A percentile compares a stretch with the other conserved stretches of the same genome.
Evolutionary conservation across 2,888 invertebrate genomes (phyloP).

Genomic region (Netelia fuscicornis): DNA sequence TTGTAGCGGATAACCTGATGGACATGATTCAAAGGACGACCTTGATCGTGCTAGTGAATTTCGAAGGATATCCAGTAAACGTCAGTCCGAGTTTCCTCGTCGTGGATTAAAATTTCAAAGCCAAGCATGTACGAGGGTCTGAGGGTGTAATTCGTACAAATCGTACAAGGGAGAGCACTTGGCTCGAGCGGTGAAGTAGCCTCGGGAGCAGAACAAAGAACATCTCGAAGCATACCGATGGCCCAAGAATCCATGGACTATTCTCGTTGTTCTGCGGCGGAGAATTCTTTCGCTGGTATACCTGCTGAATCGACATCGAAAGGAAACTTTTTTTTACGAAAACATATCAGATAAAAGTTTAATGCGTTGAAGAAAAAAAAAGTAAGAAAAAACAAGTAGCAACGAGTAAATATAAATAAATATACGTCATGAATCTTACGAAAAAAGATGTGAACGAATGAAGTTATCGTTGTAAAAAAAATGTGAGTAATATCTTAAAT

Average conservation of each 20-base stretch:
- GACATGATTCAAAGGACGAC: neutral
- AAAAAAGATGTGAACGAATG: neutral
- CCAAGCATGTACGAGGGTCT: neutral
- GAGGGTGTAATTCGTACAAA: neutral
- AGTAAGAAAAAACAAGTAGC: too few species aligned
- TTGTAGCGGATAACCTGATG: neutral
- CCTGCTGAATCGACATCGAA: neutral
- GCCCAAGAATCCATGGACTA: neutral
- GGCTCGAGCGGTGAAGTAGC: too few species aligned
- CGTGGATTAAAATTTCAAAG: slow-evolving; percentile 39
- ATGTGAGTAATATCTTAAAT: neutral
- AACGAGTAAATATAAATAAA: neutral
- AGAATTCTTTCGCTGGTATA: neutral
- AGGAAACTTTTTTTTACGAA: neutral
- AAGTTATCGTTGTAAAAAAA: neutral
- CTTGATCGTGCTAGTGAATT: slow-evolving; percentile 12
- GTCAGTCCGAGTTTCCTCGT: slow-evolving; percentile 7
- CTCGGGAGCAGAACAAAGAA: too few species aligned
- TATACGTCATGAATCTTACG: neutral
- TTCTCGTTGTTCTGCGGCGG: neutral
- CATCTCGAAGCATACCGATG: too few species aligned
- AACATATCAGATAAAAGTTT: neutral
- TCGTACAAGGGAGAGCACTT: neutral
- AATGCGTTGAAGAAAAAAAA: neutral
- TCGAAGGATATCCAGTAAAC: neutral